These are phyloP conservation scores for Excalfactoria chinensis DNA, from an alignment of 2,113 vertebrate species.

Conservation along the genomic window DNA sequence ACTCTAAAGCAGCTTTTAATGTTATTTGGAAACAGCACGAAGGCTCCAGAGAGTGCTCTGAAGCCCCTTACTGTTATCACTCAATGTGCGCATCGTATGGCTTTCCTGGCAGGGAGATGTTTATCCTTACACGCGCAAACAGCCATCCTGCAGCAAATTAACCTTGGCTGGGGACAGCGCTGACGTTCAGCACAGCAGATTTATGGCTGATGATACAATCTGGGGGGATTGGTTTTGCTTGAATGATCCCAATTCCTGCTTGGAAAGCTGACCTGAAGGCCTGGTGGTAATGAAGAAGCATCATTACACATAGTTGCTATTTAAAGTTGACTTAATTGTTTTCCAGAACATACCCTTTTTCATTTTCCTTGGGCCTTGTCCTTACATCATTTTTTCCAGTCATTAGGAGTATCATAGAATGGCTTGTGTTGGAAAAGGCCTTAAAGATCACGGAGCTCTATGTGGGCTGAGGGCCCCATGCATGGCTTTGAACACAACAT, in stretches of 20 bases:
- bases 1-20: rapidly evolving
- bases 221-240: background rate
- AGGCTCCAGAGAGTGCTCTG: background rate
- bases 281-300: background rate
- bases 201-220: background rate
- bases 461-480: too few species aligned
- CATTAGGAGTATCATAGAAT: background rate
- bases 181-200: background rate
- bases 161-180: background rate
- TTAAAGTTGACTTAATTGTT: background rate
- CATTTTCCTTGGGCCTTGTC: background rate
- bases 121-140: rapidly evolving
- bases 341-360: background rate
- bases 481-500: background rate
- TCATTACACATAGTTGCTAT: background rate
- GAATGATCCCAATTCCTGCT: background rate
- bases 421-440: too few species aligned
- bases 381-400: rapidly evolving
- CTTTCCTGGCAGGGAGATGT: background rate
- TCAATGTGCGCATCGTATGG: rapidly evolving
- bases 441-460: too few species aligned
- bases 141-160: background rate
- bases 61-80: background rate
- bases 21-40: background rate
- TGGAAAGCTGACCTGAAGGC: background rate